Conservation (phyloP, 2,888 invertebrate genomes). For the Ectemnius cavifrons region DNA sequence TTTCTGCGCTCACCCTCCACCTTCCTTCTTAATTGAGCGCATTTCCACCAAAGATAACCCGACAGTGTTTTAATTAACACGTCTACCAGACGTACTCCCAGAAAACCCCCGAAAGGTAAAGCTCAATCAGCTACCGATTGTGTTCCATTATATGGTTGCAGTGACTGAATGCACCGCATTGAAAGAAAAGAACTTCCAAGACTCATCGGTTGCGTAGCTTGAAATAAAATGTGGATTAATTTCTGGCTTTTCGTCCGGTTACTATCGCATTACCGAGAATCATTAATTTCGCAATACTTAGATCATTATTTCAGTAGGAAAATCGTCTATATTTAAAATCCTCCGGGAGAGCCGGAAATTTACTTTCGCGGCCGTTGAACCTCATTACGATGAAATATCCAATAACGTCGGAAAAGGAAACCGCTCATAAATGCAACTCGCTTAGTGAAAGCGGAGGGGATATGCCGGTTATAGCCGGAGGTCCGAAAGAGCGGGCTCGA, state of each 20-base stretch:
- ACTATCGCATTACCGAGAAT: too few relatives aligned
- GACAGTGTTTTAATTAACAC: constrained; percentile 34
- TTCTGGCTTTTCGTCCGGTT: too few relatives aligned
- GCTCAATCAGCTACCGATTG: not conserved
- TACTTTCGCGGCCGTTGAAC: constrained; percentile 5
- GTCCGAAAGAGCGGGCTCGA: constrained; percentile 35
- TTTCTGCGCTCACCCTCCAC: not conserved
- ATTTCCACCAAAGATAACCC: constrained; percentile 17
- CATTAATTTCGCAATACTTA: too few relatives aligned
- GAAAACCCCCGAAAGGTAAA: not conserved
- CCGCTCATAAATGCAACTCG: not conserved
- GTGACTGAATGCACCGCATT: too few relatives aligned
- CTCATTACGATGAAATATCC: constrained; percentile 32
- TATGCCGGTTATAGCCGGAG: constrained; percentile 29
- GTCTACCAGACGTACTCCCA: constrained; percentile 2
- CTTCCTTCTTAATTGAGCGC: constrained; percentile 14
- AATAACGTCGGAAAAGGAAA: constrained; percentile 1
- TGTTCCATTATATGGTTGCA: not conserved
- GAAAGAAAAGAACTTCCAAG: too few relatives aligned
- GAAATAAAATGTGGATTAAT: too few relatives aligned
- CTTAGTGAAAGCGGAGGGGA: constrained; percentile 12
- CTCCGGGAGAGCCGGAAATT: too few relatives aligned
- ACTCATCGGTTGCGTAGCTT: too few relatives aligned
- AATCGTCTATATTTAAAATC: too few relatives aligned
- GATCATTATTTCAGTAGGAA: too few relatives aligned